Evolutionary conservation across 2,113 vertebrate species (phyloP), one percentile per base, ranked within the genome.

Genomic region (Onychostruthus taczanowskii): DNA sequence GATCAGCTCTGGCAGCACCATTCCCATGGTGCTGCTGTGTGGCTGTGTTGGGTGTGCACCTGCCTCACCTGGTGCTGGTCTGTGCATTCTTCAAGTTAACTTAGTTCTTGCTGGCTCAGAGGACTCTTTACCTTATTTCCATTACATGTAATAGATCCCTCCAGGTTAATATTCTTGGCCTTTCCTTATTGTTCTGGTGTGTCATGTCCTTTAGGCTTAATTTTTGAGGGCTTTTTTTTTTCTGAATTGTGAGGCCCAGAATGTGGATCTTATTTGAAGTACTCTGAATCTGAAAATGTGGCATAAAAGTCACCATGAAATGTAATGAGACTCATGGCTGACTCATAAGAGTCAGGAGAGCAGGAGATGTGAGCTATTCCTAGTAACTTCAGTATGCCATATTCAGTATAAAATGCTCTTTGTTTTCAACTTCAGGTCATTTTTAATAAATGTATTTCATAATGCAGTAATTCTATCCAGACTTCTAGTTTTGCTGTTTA

Each of bases 41-140:
- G 37, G 17, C 5, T 37, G 21, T 37, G 50, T 31, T 39, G 18
- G 49, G 21, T 1, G 7, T 3, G 21, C 0, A 1, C 23, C 75
- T 66, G 50, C 69, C 33, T 37, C 0, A 0, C 30, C 33, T 49
- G 33, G 30, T 41, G 50, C 17, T 1, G 0, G 0, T 33, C n/a
- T 66, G 16, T 31, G 18, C 46, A 3, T 67, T 77, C 74, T 84
- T 50, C 24, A 73, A 18, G 18, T 52, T 63, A 31, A 14, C n/a
- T 68, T 77, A 30, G 15, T 47, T 74, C 1, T 3, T 74, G 23
- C 37, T 3, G 2, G 11, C 67, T 76, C 53, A 16, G 44, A 75
- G 63, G 18, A 19, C n/a, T 28, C 1, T 52, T 67, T 63, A 6
- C 16, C 13, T 70, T 75, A 18, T 59, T 72, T 83, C 15, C 17